phyloP scores from a whole-genome alignment of 2,797 vertebrate genomes.

The Lateolabrax maculatus region DNA sequence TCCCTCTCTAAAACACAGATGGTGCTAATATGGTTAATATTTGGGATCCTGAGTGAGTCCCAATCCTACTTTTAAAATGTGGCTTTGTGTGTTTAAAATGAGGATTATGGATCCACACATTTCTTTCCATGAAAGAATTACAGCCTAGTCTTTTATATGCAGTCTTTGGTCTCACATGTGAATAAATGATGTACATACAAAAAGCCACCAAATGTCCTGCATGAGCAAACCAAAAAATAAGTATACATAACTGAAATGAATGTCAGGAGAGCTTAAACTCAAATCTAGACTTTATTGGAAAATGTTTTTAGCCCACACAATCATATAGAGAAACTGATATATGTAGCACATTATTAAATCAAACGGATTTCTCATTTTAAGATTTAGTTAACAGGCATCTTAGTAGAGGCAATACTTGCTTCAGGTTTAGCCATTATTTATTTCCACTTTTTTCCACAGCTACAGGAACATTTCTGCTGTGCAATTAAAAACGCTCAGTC shows the following conservation, averaged over 20 bases:
- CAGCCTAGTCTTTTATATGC: too few species aligned
- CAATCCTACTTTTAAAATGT: too few species aligned
- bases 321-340: background rate
- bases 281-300: slow-evolving; percentile 2
- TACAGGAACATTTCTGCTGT: background rate
- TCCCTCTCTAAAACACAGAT: background rate
- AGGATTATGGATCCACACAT: background rate
- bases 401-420: background rate
- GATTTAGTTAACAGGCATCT: background rate
- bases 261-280: background rate
- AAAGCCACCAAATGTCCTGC: too few species aligned
- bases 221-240: too few species aligned
- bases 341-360: background rate
- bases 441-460: background rate
- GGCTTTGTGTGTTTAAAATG: too few species aligned
- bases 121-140: background rate
- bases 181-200: background rate
- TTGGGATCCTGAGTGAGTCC: background rate
- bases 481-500: background rate
- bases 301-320: background rate
- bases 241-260: background rate
- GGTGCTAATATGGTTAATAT: background rate
- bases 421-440: background rate
- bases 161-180: background rate
- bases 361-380: background rate